These are phyloP conservation scores for Hyles euphorbiae DNA, from an alignment of 1,140 invertebrate genomes.

Conservation along the genomic window DNA sequence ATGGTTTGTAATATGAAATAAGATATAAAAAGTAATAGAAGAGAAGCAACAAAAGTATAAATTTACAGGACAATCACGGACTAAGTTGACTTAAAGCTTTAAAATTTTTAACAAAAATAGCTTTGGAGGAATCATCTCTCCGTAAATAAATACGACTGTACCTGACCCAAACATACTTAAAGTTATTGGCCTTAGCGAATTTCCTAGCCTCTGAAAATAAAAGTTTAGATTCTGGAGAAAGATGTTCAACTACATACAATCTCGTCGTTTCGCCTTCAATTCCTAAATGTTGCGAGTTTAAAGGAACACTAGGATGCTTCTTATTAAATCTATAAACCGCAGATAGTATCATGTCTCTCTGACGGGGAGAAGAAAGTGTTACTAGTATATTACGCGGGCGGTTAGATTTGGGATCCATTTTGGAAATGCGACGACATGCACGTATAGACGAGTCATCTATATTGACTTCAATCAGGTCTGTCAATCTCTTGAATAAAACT, in stretches of 20 bases:
- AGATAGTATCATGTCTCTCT: background rate
- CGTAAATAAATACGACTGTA: background rate
- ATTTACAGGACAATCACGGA: background rate
- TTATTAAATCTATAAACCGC: background rate
- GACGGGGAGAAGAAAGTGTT: background rate
- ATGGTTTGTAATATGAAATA: background rate
- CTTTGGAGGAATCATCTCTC: background rate
- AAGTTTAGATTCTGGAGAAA: background rate
- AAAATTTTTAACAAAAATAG: slow-evolving; percentile 2
- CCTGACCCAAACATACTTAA: background rate
- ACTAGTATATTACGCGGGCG: background rate
- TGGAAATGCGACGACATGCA: background rate
- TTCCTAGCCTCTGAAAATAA: background rate
- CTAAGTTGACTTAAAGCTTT: background rate
- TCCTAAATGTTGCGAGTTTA: background rate
- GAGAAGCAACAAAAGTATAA: background rate
- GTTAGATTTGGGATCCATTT: background rate
- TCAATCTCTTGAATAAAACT: background rate
- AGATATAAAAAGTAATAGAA: background rate
- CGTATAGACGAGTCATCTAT: background rate
- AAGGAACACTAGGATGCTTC: background rate
- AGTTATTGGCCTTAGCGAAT: background rate
- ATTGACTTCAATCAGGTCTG: background rate
- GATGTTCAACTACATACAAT: background rate
- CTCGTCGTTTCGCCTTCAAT: background rate